A percentile compares a stretch with the other conserved stretches of the same genome.
Evolutionary conservation across 2,113 vertebrate species (phyloP).

Genomic region (Semicossyphus pulcher): DNA sequence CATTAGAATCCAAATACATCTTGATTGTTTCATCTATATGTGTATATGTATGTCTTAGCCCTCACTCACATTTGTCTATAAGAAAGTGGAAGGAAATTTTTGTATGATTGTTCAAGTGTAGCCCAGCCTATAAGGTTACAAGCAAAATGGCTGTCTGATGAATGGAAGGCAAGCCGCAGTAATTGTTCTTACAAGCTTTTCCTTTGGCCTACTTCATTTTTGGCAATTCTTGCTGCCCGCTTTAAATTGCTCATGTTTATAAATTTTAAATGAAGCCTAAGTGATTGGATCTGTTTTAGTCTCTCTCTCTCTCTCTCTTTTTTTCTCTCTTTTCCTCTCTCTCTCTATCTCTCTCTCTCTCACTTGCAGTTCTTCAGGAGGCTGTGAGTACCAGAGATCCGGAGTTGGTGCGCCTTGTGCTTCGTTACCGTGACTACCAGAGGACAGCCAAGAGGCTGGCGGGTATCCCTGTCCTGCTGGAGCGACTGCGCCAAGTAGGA

Average conservation of each 20-base stretch:
- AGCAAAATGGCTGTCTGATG: slow-evolving; percentile 37
- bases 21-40: too few relatives aligned
- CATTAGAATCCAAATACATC: too few relatives aligned
- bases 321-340: too few relatives aligned
- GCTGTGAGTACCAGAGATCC: slow-evolving; percentile 94
- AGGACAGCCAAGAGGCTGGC: slow-evolving; percentile 94
- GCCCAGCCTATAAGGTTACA: slow-evolving; percentile 34
- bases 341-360: slow-evolving; percentile 23
- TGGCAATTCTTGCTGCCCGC: slow-evolving; percentile 34
- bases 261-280: slow-evolving; percentile 70
- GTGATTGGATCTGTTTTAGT: slow-evolving; percentile 44
- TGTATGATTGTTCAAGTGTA: too few relatives aligned
- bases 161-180: slow-evolving; percentile 38
- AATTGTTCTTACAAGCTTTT: slow-evolving; percentile 46
- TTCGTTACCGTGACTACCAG: slow-evolving; percentile 97
- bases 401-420: slow-evolving; percentile 92
- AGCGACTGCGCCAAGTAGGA: slow-evolving; percentile 93
- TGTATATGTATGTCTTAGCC: too few relatives aligned
- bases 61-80: too few relatives aligned
- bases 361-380: slow-evolving; percentile 91
- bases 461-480: slow-evolving; percentile 93
- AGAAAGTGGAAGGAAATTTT: too few relatives aligned
- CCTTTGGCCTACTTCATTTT: slow-evolving; percentile 59
- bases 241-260: slow-evolving; percentile 62
- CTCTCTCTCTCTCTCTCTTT: neutral